Percentiles rank a stretch among this genome's conserved stretches.
Evolutionary conservation across 2,113 vertebrate species (phyloP).

Genomic region (Riparia riparia): DNA sequence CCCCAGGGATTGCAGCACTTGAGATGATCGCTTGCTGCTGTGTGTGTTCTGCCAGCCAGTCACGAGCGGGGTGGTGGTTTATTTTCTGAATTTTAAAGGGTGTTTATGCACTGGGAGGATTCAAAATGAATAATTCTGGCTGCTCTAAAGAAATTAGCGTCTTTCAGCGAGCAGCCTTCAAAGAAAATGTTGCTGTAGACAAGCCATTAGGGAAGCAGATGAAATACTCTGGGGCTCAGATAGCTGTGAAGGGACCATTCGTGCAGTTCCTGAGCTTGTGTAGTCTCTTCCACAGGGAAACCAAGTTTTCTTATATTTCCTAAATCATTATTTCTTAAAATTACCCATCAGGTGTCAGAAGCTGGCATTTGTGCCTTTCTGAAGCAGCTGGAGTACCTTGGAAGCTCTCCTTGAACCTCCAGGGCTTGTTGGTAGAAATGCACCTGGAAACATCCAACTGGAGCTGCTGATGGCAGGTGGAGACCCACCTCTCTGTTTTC

Average conservation of each 20-base stretch:
- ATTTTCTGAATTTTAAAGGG: background rate
- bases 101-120: background rate
- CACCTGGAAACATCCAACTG: fast-evolving
- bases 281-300: background rate
- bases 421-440: background rate
- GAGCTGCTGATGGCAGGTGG: background rate
- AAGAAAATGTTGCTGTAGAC: background rate
- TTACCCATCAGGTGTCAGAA: background rate
- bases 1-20: background rate
- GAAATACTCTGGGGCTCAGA: background rate
- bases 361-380: background rate
- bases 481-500: background rate
- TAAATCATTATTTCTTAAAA: background rate
- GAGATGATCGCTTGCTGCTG: fast-evolving
- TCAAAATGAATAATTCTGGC: background rate
- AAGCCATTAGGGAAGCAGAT: background rate
- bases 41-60: background rate
- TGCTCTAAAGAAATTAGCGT: background rate
- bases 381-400: background rate
- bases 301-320: background rate
- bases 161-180: background rate
- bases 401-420: background rate
- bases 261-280: fast-evolving
- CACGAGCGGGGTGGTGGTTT: background rate
- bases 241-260: background rate